phyloP scores from a whole-genome alignment of 1,140 invertebrate genomes.

The Ceratosolen solmsi region DNA sequence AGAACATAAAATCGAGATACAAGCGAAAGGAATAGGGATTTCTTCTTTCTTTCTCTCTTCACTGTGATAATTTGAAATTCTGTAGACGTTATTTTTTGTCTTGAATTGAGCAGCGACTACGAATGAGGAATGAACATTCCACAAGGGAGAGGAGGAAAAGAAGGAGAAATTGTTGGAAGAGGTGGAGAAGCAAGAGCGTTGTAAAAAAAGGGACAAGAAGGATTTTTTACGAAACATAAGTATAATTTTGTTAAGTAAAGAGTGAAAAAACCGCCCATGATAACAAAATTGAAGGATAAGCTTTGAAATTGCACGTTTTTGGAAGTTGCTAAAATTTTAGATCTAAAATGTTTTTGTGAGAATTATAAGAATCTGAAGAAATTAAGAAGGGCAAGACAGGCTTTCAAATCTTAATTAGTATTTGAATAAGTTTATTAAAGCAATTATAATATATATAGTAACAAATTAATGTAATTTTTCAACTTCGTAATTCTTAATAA shows the following conservation, averaged over 20 bases:
- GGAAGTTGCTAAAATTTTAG: too few relatives aligned
- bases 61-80: constrained; percentile 57
- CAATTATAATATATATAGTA: too few relatives aligned
- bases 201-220: constrained; percentile 44
- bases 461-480: too few relatives aligned
- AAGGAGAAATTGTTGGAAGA: constrained; percentile 29
- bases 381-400: too few relatives aligned
- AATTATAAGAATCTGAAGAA: too few relatives aligned
- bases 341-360: too few relatives aligned
- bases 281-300: not conserved
- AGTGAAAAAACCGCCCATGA: not conserved
- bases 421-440: too few relatives aligned
- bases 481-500: too few relatives aligned
- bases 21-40: not conserved
- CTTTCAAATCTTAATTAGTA: too few relatives aligned
- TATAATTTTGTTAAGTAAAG: constrained; percentile 43
- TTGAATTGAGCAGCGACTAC: constrained; percentile 26
- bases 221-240: constrained; percentile 21
- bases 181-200: constrained; percentile 14
- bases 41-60: not conserved
- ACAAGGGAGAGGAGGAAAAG: not conserved
- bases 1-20: not conserved
- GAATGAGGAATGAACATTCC: constrained; percentile 51
- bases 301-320: not conserved
- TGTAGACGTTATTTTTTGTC: constrained; percentile 56